Percentiles rank a stretch among this genome's conserved stretches.
These are phyloP conservation scores for Nautilus pompilius DNA, from an alignment of 1,140 invertebrate species.

Conservation along the genomic window DNA sequence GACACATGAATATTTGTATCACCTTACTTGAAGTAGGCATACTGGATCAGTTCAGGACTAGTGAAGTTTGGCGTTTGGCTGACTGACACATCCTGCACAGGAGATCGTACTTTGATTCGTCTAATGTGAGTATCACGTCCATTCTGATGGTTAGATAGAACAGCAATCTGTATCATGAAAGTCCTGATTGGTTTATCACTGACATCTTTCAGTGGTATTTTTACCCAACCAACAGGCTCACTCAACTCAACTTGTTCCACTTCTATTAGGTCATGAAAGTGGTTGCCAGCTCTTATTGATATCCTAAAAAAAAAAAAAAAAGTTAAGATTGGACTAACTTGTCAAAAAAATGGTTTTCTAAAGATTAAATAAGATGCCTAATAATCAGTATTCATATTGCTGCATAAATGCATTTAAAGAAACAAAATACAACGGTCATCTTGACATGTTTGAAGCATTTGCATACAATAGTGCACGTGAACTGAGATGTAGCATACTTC, in stretches of 20 bases:
- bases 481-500: too few species aligned
- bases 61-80: constrained; percentile 75
- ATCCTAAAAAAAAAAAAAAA: constrained; percentile 64
- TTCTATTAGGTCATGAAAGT: constrained; percentile 98
- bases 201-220: constrained; percentile 79
- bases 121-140: constrained; percentile 96
- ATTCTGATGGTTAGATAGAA: constrained; percentile 96
- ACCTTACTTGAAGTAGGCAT: constrained; percentile 70
- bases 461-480: too few species aligned
- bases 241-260: constrained; percentile 90
- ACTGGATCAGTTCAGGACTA: constrained; percentile 78
- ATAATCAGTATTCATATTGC: too few species aligned
- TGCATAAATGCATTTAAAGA: too few species aligned
- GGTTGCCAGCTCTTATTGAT: constrained; percentile 89
- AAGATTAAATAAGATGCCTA: too few species aligned
- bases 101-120: constrained; percentile 94
- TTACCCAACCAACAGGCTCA: constrained; percentile 95
- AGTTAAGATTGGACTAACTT: too few species aligned
- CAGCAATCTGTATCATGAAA: constrained; percentile 83
- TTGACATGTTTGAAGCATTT: too few species aligned
- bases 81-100: constrained; percentile 72
- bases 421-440: too few species aligned
- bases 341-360: too few species aligned
- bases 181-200: constrained; percentile 84
- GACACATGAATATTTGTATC: too few species aligned